Evolutionary conservation across 2,113 vertebrate species (phyloP), one percentile per base, ranked within the genome.

Genomic region (Uropsilus gracilis): DNA sequence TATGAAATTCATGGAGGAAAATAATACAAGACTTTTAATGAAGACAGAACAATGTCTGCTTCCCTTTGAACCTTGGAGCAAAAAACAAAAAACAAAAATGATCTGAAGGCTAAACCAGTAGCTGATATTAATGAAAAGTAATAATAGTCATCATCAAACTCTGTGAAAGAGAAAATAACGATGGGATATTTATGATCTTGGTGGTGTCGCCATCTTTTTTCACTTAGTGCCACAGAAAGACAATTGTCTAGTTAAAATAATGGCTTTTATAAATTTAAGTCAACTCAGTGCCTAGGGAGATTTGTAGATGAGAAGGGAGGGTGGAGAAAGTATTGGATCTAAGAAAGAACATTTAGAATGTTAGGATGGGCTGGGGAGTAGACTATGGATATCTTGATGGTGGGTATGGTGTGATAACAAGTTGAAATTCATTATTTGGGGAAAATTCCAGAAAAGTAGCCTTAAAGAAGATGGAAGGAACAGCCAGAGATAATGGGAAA

Each of bases 141-240:
- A 46, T 24, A 88, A 68, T 61, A 42, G n/a, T 72, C 64, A 63
- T 93, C 59, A 57, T 93, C 39, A 64, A 63, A 86, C 46, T 71
- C 59, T 90, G 6, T 46, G 57, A 85, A 92, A 78, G 34, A 94
- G 30, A 30, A 90, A 87, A 85, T 87, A 85, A 42, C 61, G 53
- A 24, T 26, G 53, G 59, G 42, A 18, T 90, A 69, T 30, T 68
- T 92, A 82, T 44, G 24, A 37, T 84, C 22, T 71, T 59, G 34
- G 42, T 8, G 28, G 13, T 61, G 17, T 81, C 83, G 82, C 59
- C 22, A 32, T 61, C 64, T 73, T 94, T 94, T 94, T 89, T 82
- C 55, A 81, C 68, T 94, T 83, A 94, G 77, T 37, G 72, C 63
- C 90, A 77, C 34, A 61, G 85, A 94, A 94, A 94, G 63, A 50